phyloP scores from a whole-genome alignment of 53 echinoderm and acorn worm genomes.

The Paracentrotus lividus region DNA sequence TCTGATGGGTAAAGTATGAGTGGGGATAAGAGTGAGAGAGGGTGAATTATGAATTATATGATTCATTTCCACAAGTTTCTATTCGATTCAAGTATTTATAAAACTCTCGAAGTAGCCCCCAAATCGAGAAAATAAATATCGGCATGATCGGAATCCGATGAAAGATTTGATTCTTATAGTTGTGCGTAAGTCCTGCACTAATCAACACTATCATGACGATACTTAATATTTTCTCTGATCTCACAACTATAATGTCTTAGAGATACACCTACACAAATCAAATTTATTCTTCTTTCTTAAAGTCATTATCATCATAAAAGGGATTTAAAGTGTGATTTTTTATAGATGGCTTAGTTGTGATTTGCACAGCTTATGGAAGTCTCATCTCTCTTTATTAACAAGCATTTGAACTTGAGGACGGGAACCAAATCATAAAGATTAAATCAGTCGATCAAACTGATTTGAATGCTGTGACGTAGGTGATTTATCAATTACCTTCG shows the following conservation, averaged over 20 bases:
- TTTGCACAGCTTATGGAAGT: conserved; percentile 1
- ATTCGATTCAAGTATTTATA: neutral
- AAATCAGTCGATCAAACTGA: conserved; percentile 41
- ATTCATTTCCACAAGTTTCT: neutral
- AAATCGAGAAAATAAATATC: neutral
- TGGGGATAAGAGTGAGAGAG: neutral
- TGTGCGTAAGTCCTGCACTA: neutral
- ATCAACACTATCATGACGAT: conserved; percentile 18
- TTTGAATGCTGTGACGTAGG: conserved; percentile 33
- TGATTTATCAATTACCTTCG: neutral
- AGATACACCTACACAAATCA: neutral
- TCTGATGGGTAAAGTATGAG: too few species aligned
- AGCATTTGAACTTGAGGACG: neutral
- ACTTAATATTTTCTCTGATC: neutral
- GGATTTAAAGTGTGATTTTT: neutral
- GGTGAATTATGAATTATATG: neutral
- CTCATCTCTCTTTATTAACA: neutral
- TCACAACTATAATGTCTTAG: neutral
- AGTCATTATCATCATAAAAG: neutral
- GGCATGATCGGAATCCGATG: conserved; percentile 6
- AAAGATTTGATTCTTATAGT: neutral
- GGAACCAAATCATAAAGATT: conserved; percentile 28
- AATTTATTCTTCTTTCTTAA: neutral
- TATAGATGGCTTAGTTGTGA: conserved; percentile 9
- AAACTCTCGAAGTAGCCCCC: conserved; percentile 10